Evolutionary conservation across 2,888 invertebrate species (phyloP).

Genomic region (Steinernema scapterisci): DNA sequence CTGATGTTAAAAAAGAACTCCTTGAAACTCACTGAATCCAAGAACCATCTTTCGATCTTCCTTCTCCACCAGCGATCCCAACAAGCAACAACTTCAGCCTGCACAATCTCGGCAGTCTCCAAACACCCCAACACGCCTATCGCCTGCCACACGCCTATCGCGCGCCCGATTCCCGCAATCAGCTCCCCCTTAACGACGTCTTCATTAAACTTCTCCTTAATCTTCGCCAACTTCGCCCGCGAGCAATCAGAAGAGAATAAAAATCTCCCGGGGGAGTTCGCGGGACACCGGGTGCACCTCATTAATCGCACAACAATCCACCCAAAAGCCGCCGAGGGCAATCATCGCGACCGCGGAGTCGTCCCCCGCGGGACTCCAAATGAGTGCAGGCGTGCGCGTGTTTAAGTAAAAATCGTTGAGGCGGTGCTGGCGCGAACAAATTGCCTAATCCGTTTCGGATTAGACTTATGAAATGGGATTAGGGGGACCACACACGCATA

Average conservation of each 20-base stretch:
- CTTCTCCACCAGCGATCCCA: too few species aligned
- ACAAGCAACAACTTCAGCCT: too few species aligned
- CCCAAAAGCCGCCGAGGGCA: not conserved
- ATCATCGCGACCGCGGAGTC: slow-evolving; percentile 7
- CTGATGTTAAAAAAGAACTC: too few species aligned
- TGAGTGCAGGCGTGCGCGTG: slow-evolving; percentile 20
- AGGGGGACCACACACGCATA: slow-evolving; percentile 22
- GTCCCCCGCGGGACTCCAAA: slow-evolving; percentile 11
- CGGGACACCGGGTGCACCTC: slow-evolving; percentile 18
- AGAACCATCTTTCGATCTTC: too few species aligned
- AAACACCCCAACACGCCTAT: too few species aligned
- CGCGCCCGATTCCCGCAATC: too few species aligned
- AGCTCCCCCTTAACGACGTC: too few species aligned
- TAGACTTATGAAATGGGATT: slow-evolving; percentile 28
- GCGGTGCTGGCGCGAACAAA: slow-evolving; percentile 17
- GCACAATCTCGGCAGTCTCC: too few species aligned
- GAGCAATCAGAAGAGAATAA: slow-evolving; percentile 1
- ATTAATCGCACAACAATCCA: slow-evolving; percentile 27
- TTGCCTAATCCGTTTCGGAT: slow-evolving; percentile 27
- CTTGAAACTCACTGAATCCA: too few species aligned
- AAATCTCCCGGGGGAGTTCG: not conserved
- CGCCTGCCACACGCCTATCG: too few species aligned
- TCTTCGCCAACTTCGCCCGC: not conserved
- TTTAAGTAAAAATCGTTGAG: slow-evolving; percentile 31
- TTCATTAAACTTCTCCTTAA: not conserved